A percentile compares a stretch with the other conserved stretches of the same genome.
phyloP scores from a whole-genome alignment of 2,888 invertebrate genomes.

The Conomelus anceps region DNA sequence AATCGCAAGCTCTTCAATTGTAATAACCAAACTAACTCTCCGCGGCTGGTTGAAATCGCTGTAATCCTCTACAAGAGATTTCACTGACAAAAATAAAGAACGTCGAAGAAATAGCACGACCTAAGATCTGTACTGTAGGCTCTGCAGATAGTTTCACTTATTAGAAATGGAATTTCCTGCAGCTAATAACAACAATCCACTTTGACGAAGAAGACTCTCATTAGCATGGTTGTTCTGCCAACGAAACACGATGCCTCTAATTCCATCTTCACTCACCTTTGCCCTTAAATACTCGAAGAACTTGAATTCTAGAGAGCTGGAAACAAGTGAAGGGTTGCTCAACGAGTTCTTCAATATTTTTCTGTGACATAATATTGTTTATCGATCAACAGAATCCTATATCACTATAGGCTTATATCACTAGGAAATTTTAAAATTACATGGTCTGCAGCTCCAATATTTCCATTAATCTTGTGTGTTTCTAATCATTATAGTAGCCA shows the following conservation, averaged over 20 bases:
- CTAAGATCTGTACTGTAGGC: background rate
- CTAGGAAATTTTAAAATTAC: background rate
- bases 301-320: background rate
- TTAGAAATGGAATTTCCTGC: background rate
- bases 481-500: background rate
- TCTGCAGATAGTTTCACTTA: background rate
- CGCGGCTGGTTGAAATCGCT: background rate
- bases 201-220: background rate
- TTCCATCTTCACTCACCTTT: background rate
- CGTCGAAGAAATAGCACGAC: background rate
- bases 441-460: background rate
- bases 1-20: background rate
- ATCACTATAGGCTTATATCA: background rate
- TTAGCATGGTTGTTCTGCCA: background rate
- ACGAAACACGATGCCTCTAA: background rate
- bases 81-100: background rate
- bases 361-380: background rate
- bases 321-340: background rate
- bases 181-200: background rate
- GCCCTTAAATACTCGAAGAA: background rate
- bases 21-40: background rate
- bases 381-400: background rate
- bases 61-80: background rate
- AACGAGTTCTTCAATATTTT: background rate
- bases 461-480: background rate